These are phyloP conservation scores for Smutsia temminckii DNA, from an alignment of 2,797 vertebrate genomes.

Conservation along the genomic window DNA sequence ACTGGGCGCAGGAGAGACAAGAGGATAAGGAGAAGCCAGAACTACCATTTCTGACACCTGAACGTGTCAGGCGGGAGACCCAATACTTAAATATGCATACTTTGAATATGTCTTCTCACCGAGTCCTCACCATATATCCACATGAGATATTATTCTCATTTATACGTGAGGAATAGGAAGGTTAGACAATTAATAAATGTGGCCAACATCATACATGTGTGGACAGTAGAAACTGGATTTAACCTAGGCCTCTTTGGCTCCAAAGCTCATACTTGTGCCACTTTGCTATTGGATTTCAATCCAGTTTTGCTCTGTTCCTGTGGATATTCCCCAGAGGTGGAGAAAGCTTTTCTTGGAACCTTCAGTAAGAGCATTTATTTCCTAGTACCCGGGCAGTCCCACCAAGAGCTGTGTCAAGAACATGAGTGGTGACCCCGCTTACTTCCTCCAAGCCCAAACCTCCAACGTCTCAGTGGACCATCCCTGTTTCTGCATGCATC, in stretches of 20 bases:
- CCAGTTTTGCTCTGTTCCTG: neutral
- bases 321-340: neutral
- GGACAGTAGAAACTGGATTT: neutral
- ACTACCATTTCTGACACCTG: neutral
- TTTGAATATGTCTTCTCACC: neutral
- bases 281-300: neutral
- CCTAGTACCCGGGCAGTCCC: neutral
- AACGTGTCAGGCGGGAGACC: too few species aligned
- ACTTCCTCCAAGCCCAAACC: neutral
- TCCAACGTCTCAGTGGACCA: neutral
- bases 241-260: neutral
- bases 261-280: neutral
- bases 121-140: neutral
- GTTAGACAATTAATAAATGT: neutral
- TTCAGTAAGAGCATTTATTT: neutral
- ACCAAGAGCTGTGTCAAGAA: neutral
- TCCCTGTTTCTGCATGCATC: neutral
- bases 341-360: neutral
- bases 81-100: neutral
- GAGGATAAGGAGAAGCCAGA: neutral
- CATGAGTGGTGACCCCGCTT: neutral
- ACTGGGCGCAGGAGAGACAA: too few species aligned
- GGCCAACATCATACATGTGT: neutral
- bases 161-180: constrained; percentile 1
- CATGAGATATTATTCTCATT: neutral